Percentiles rank a stretch among this genome's conserved stretches.
phyloP scores from a whole-genome alignment of 2,797 vertebrate species.

The Nyctalus aviator region DNA sequence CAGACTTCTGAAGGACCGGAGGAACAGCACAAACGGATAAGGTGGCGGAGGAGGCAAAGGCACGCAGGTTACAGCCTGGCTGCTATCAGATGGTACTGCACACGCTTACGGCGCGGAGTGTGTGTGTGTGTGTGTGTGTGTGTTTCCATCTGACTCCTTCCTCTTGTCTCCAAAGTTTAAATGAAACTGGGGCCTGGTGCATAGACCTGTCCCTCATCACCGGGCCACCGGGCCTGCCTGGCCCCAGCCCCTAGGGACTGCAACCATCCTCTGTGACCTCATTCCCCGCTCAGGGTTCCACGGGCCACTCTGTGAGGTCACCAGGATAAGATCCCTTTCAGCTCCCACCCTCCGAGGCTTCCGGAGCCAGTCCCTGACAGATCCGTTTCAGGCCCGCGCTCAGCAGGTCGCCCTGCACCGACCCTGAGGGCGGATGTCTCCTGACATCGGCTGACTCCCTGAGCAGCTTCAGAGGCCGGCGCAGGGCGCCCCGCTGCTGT shows the following conservation, averaged over 20 bases:
- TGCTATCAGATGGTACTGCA: neutral
- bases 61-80: neutral
- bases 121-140: too few relatives aligned
- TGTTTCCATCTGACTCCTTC: neutral
- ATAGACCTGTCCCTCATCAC: neutral
- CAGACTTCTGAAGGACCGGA: neutral
- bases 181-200: too few relatives aligned
- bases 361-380: neutral
- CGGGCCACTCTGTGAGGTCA: slow-evolving; percentile 67
- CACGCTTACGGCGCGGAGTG: fast-evolving
- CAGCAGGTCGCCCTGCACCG: neutral
- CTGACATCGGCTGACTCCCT: neutral
- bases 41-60: neutral
- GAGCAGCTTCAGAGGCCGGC: fast-evolving
- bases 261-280: slow-evolving; percentile 69
- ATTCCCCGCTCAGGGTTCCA: slow-evolving; percentile 16
- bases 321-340: neutral
- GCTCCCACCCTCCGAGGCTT: neutral
- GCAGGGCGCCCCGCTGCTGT: neutral
- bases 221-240: neutral
- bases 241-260: neutral
- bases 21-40: neutral
- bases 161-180: neutral
- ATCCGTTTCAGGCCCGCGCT: neutral
- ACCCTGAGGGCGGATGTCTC: neutral